Base-by-base conservation (phyloP, 2,888 invertebrate species). In the Lamellibrachia satsuma region DNA sequence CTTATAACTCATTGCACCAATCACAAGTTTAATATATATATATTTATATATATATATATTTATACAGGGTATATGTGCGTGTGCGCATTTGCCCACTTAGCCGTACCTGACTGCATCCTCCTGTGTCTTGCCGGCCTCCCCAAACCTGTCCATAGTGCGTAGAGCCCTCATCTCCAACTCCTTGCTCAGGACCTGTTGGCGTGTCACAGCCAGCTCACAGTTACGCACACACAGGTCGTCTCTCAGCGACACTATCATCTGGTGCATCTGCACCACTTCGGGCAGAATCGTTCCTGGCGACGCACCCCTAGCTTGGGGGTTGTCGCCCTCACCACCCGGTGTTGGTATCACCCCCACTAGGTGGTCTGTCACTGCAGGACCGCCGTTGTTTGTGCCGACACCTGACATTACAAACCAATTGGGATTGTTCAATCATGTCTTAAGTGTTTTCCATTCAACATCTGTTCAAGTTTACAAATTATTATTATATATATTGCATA, bases 211-310 rank as follows among this genome's bases (percentile, higher is more conserved):
- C 75, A 75, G 22, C 6, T 75, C 75, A 75, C 75, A 75, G 75
- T 75, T 75, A n/a, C 75, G 75, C 75, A 75, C 75, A 75, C 75
- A 75, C 75, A 75, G 75, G 75, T 75, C 75, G 75, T 75, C 75
- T 22, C 75, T 75, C 75, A 75, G 22, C 22, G 15, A 1, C 11
- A 75, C 75, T 22, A 75, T n/a, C 75, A 75, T 11, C 75, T 75
- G 75, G 15, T 75, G 75, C 75, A 75, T 22, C 75, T 22, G 22
- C 75, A 75, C 75, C 75, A n/a, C 15, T 22, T 75, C 75, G 6
- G 75, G 22, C 75, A 75, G 75, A 22, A n/a, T 6, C 3, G 22
- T 22, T 22, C 75, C 75, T 22, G 75, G 75, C 6, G 75, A n/a
- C 22, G 22, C 75, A 15, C 60, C 60, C 15, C 11, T 11, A 9